These are phyloP conservation scores for Rhabdornis inornatus DNA, from an alignment of 2,113 vertebrate species.

Conservation along the genomic window DNA sequence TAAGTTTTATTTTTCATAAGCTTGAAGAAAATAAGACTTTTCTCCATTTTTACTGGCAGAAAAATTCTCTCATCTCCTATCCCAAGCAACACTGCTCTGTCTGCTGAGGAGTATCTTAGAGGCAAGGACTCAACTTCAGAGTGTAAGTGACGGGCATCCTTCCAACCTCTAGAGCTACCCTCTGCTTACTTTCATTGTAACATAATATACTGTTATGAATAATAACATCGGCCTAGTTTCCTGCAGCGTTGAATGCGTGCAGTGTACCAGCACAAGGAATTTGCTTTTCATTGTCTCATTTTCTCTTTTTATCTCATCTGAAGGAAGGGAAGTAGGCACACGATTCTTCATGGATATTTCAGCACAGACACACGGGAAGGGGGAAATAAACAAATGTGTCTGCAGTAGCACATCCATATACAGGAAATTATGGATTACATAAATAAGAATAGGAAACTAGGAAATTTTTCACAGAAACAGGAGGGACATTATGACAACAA, in stretches of 20 bases:
- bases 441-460: not conserved
- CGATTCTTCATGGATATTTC: accelerated
- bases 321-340: not conserved
- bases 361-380: not conserved
- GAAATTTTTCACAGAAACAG: not conserved
- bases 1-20: not conserved
- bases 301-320: not conserved
- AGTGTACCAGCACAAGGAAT: not conserved
- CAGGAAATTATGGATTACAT: not conserved
- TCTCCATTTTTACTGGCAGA: not conserved
- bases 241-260: not conserved
- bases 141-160: not conserved
- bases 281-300: not conserved
- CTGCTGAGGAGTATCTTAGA: not conserved
- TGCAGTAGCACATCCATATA: not conserved
- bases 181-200: slow-evolving; percentile 15
- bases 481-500: not conserved
- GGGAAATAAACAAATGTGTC: not conserved
- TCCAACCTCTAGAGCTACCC: not conserved
- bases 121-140: not conserved
- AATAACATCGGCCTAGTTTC: not conserved
- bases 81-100: not conserved
- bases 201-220: slow-evolving; percentile 14
- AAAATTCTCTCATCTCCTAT: not conserved
- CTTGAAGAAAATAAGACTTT: not conserved